Conservation (phyloP, 2,888 invertebrate genomes). For the Campoletis raptor region DNA sequence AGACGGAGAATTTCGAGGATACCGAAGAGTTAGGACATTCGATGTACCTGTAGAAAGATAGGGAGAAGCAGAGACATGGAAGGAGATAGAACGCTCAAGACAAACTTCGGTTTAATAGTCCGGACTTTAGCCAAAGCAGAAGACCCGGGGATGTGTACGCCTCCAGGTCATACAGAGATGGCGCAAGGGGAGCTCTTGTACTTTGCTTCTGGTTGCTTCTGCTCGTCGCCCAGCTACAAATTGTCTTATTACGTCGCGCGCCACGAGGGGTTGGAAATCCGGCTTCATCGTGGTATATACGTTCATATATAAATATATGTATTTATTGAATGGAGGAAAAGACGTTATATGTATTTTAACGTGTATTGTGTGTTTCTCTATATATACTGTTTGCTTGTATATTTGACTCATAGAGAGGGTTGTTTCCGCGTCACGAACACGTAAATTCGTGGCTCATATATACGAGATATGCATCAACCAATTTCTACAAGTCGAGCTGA, state of each 20-base stretch:
- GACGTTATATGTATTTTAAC: slow-evolving; percentile 2
- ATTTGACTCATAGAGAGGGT: slow-evolving; percentile 59
- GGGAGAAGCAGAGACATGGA: slow-evolving; percentile 24
- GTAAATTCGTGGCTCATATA: slow-evolving; percentile 49
- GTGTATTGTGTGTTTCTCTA: neutral
- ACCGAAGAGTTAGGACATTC: slow-evolving; percentile 57
- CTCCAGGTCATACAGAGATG: slow-evolving; percentile 46
- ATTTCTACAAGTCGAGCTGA: slow-evolving; percentile 35
- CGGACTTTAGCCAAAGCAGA: slow-evolving; percentile 67
- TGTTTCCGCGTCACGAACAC: slow-evolving; percentile 62
- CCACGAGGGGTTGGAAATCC: slow-evolving; percentile 64
- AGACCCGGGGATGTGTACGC: slow-evolving; percentile 62
- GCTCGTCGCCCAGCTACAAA: slow-evolving; percentile 69
- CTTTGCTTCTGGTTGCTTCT: slow-evolving; percentile 61
- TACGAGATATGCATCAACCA: slow-evolving; percentile 32
- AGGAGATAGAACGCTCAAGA: slow-evolving; percentile 56
- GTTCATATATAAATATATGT: slow-evolving; percentile 2
- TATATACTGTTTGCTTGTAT: slow-evolving; percentile 12
- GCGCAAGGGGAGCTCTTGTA: slow-evolving; percentile 49
- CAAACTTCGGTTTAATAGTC: slow-evolving; percentile 71
- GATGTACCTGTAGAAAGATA: slow-evolving; percentile 25
- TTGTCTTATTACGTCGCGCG: slow-evolving; percentile 70
- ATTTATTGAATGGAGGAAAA: neutral
- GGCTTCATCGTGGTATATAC: slow-evolving; percentile 25
- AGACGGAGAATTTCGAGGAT: slow-evolving; percentile 48